Evolutionary conservation across 2,888 invertebrate genomes (phyloP).

Genomic region (Junonia oenone): DNA sequence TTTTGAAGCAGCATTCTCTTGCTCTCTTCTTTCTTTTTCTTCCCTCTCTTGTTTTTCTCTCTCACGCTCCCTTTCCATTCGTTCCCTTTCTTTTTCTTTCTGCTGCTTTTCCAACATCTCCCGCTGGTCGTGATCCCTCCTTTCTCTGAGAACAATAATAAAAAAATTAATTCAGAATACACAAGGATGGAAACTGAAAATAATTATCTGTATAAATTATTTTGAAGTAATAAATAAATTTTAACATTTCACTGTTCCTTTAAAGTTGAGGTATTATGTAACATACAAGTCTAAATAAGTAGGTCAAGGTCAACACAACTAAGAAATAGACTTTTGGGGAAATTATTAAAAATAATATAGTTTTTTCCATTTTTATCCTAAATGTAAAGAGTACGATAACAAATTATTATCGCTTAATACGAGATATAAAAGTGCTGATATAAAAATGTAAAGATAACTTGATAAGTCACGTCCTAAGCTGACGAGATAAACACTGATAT

Average conservation of each 20-base stretch:
- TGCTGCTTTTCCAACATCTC: slow-evolving; percentile 84
- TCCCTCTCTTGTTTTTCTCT: slow-evolving; percentile 75
- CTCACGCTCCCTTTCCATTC: slow-evolving; percentile 81
- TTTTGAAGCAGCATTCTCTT: slow-evolving; percentile 86
- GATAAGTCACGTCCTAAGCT: not conserved
- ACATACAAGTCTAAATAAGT: no score
- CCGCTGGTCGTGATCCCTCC: slow-evolving; percentile 75
- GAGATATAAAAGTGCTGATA: not conserved
- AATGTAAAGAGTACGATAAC: not conserved
- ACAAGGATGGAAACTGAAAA: no score
- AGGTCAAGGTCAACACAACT: slow-evolving; percentile 22
- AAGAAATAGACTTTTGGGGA: not conserved
- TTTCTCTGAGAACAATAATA: slow-evolving; percentile 58
- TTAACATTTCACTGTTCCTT: no score
- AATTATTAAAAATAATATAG: not conserved
- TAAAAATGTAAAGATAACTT: no score
- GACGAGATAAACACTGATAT: not conserved
- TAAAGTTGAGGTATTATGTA: no score
- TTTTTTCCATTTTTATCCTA: not conserved
- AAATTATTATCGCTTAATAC: not conserved
- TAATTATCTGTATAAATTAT: no score
- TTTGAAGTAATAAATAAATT: no score
- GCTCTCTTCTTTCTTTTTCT: slow-evolving; percentile 80
- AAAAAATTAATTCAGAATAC: not conserved
- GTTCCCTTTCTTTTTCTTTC: slow-evolving; percentile 83